A percentile compares a stretch with the other conserved stretches of the same genome.
Evolutionary conservation across 2,797 vertebrate species (phyloP).

Genomic region (Chaetophractus vellerosus): DNA sequence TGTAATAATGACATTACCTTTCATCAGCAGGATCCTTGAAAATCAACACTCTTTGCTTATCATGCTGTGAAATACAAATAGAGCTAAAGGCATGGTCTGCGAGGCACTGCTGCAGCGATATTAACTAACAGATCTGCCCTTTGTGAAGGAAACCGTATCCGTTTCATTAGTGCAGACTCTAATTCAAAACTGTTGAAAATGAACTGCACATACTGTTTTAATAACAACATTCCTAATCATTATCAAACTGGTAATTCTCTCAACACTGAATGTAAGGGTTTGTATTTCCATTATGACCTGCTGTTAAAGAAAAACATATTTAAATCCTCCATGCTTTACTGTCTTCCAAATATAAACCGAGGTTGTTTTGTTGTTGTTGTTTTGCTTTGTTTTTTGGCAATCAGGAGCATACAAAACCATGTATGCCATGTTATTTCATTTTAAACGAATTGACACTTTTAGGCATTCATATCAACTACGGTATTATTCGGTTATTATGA

Average conservation of each 20-base stretch:
- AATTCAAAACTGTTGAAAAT: conserved; percentile 95
- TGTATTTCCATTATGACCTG: conserved; percentile 90
- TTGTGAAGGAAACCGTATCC: conserved; percentile 94
- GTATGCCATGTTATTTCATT: conserved; percentile 15
- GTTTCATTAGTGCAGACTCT: conserved; percentile 93
- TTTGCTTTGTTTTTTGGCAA: conserved; percentile 44
- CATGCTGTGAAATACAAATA: conserved; percentile 94
- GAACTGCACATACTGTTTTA: conserved; percentile 94
- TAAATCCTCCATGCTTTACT: conserved; percentile 86
- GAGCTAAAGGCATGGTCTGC: conserved; percentile 93
- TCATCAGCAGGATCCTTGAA: conserved; percentile 94
- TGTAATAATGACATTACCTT: conserved; percentile 94
- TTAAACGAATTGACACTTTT: conserved; percentile 58
- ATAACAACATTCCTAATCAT: conserved; percentile 93
- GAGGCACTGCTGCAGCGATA: conserved; percentile 92
- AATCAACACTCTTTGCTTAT: conserved; percentile 94
- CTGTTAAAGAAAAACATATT: conserved; percentile 90
- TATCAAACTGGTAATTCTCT: conserved; percentile 93
- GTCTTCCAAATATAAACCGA: conserved; percentile 81
- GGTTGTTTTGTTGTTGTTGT: background rate
- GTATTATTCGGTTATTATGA: conserved; percentile 60
- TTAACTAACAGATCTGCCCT: conserved; percentile 94
- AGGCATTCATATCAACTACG: conserved; percentile 70
- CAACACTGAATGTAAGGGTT: conserved; percentile 90
- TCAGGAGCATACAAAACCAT: conserved; percentile 64